Percentiles rank a stretch among this genome's conserved stretches.
Conservation (phyloP, 2,888 invertebrate species). For the Drosophila anomalata region DNA sequence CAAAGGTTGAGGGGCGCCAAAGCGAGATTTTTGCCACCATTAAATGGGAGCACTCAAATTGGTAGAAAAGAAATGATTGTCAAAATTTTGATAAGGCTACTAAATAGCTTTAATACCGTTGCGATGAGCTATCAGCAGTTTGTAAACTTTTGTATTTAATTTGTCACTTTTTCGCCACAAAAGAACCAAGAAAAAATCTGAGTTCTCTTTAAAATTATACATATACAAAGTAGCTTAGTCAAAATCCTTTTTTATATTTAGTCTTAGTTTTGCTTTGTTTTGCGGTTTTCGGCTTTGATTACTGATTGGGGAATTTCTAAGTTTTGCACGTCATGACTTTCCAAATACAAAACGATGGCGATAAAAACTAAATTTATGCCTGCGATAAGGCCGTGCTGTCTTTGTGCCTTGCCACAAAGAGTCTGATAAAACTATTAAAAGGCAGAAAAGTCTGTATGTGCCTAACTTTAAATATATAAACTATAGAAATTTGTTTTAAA, state of each 20-base stretch:
- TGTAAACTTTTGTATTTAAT: slow-evolving; percentile 23
- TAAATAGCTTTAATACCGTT: slow-evolving; percentile 12
- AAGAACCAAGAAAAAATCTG: slow-evolving; percentile 13
- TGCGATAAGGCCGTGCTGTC: slow-evolving; percentile 41
- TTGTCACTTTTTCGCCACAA: slow-evolving; percentile 14
- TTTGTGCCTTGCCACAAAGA: slow-evolving; percentile 35
- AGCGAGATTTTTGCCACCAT: slow-evolving; percentile 8
- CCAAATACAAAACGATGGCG: slow-evolving; percentile 58
- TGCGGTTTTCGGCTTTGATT: slow-evolving; percentile 16
- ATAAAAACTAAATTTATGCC: slow-evolving; percentile 70
- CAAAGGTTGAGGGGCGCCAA: slow-evolving; percentile 25
- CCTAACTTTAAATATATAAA: slow-evolving; percentile 40
- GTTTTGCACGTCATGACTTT: slow-evolving; percentile 40
- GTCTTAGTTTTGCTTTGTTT: slow-evolving; percentile 31
- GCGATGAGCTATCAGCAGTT: slow-evolving; percentile 21
- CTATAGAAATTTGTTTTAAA: slow-evolving; percentile 42
- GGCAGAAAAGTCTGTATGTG: slow-evolving; percentile 19
- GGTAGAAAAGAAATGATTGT: neutral
- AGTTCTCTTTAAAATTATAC: slow-evolving; percentile 9
- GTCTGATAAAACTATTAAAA: slow-evolving; percentile 42
- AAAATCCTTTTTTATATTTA: slow-evolving; percentile 23
- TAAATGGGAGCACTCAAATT: slow-evolving; percentile 9
- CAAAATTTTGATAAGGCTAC: slow-evolving; percentile 14
- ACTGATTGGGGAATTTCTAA: slow-evolving; percentile 25
- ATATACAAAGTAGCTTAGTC: slow-evolving; percentile 3